Evolutionary conservation across 2,888 invertebrate genomes (phyloP).

Genomic region (Sericinus montela): DNA sequence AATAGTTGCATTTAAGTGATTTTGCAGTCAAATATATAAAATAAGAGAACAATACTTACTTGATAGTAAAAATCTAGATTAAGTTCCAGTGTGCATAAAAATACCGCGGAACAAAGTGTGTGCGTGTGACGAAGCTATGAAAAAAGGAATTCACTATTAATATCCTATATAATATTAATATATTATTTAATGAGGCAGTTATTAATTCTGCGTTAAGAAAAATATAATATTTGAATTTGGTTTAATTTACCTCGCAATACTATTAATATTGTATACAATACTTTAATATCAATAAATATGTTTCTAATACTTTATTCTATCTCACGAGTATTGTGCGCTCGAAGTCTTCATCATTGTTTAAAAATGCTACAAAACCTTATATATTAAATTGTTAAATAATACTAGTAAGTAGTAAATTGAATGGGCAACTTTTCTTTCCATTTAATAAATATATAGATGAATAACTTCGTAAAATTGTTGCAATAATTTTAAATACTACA

Average conservation of each 20-base stretch:
- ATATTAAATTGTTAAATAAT: constrained; percentile 28
- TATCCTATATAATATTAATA: neutral
- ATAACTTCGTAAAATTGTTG: neutral
- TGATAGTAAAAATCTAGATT: neutral
- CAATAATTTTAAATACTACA: constrained; percentile 3
- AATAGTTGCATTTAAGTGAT: too few relatives aligned
- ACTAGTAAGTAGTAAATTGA: constrained; percentile 7
- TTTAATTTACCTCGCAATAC: neutral
- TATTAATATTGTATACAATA: constrained; percentile 37
- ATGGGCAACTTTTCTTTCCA: neutral
- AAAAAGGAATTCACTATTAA: neutral
- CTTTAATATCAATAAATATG: constrained; percentile 49
- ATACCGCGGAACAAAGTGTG: neutral
- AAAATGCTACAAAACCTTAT: constrained; percentile 46
- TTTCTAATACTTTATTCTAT: constrained; percentile 50
- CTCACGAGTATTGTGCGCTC: constrained; percentile 75
- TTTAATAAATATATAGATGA: constrained; percentile 7
- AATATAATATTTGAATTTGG: constrained; percentile 16
- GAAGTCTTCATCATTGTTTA: constrained; percentile 55
- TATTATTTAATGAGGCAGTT: neutral
- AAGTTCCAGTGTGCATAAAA: neutral
- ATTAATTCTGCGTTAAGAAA: constrained; percentile 10
- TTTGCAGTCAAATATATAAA: neutral
- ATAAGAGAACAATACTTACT: neutral
- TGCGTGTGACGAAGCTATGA: constrained; percentile 1